Evolutionary conservation across 2,888 invertebrate genomes (phyloP), one percentile per base, ranked within the genome.

Genomic region (Aethes cnicana): DNA sequence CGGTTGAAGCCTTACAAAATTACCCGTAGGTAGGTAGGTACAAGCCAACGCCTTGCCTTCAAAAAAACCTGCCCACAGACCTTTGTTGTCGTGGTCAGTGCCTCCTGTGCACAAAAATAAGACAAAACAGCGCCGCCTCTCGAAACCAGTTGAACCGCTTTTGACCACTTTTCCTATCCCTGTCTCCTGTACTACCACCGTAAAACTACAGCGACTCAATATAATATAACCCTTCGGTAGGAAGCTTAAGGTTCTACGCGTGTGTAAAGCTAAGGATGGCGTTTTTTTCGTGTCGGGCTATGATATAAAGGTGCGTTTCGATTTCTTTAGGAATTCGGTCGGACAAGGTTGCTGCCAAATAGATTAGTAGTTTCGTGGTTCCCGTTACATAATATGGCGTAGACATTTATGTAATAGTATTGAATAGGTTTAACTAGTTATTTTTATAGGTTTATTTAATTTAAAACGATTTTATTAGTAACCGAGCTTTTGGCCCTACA

Each of bases 71-170:
- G 70, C 78, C 82, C 75, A 80, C 77, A 68, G 70, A 81, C 83
- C 84, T 87, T 85, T 87, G 83, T 89, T 89, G 88, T 87, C 80
- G 80, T 89, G 88, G 88, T 89, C 88, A 89, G 88, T 89, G 82
- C 88, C 82, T 86, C 77, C 72, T 71, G 78, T 81, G 73, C 84
- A 84, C 83, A 82, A 86, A 86, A 87, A 88, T 85, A 86, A 87
- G 76, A 85, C 77, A 83, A 83, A 81, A 81, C 72, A 9, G n/a
- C n/a, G n/a, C n/a, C n/a, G n/a, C 26, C 33, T 12, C 74, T 63
- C 62, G 54, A 66, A 79, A 86, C 87, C 84, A 75, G 87, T 86
- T 69, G 54, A 63, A 78, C 85, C 56, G 76, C 78, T 79, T 76
- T 72, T 70, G 71, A 74, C 74, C 74, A 76, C 74, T 75, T 74